phyloP scores from a whole-genome alignment of 2,888 invertebrate genomes.

The Parasteatoda lunata region DNA sequence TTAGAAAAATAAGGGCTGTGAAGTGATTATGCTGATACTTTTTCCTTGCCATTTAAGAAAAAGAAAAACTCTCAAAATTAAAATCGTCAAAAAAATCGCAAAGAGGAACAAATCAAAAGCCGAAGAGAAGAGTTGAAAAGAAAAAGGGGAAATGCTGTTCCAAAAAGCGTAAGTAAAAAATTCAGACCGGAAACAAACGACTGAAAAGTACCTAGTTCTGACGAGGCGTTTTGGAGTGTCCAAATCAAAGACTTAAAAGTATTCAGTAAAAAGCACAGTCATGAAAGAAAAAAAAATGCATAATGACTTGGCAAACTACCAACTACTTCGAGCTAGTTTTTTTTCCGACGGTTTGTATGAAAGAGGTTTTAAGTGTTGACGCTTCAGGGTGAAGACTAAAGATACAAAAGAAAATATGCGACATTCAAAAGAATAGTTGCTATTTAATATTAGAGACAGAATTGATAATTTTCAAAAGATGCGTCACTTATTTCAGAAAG shows the following conservation, averaged over 20 bases:
- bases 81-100: too few relatives aligned
- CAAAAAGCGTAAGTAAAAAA: conserved; percentile 6
- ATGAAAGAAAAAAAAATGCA: conserved; percentile 33
- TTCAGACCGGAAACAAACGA: conserved; percentile 32
- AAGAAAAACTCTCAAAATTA: too few relatives aligned
- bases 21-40: too few relatives aligned
- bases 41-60: too few relatives aligned
- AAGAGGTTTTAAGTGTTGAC: conserved; percentile 44
- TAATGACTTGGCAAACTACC: conserved; percentile 57
- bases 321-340: conserved; percentile 42
- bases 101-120: background rate
- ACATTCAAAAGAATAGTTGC: background rate
- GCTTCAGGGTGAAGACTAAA: conserved; percentile 18
- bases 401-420: background rate
- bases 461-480: background rate
- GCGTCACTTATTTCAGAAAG: too few relatives aligned
- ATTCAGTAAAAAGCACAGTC: conserved; percentile 8
- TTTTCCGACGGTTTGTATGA: conserved; percentile 38
- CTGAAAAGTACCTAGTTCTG: conserved; percentile 10
- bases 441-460: background rate
- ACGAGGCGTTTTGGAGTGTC: conserved; percentile 46
- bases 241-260: conserved; percentile 48
- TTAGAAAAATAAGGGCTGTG: too few relatives aligned
- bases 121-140: background rate
- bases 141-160: background rate